A percentile compares a stretch with the other conserved stretches of the same genome.
Evolutionary conservation across 1,140 invertebrate genomes (phyloP).

Genomic region (Neotoxoptera formosana): DNA sequence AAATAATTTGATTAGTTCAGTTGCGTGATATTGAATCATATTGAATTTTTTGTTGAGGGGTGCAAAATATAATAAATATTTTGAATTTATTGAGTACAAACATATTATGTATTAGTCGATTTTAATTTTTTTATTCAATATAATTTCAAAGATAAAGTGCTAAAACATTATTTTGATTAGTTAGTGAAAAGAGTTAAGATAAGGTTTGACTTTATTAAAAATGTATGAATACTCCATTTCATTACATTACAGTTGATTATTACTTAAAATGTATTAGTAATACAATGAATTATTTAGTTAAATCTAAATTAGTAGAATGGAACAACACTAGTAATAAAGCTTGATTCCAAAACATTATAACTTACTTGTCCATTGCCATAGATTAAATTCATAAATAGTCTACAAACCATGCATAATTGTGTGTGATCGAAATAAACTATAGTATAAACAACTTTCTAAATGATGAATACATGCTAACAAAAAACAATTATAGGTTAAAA

Average conservation of each 20-base stretch:
- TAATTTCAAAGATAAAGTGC: neutral
- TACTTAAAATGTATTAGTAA: neutral
- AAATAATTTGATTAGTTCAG: no score
- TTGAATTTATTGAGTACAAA: no score
- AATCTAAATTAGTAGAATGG: neutral
- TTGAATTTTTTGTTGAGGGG: no score
- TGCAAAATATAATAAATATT: no score
- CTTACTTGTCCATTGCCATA: neutral
- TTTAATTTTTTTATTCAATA: neutral
- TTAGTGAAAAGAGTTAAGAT: neutral
- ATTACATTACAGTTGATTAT: neutral
- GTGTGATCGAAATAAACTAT: neutral
- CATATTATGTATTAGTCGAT: neutral
- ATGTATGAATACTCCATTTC: neutral
- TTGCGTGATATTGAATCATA: no score
- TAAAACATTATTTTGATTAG: neutral
- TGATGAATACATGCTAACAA: neutral
- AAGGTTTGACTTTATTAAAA: neutral
- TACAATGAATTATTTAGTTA: neutral
- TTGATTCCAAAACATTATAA: neutral
- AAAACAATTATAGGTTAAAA: neutral
- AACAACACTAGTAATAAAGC: neutral
- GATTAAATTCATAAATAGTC: neutral
- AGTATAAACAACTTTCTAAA: neutral
- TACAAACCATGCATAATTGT: conserved; percentile 8